Conservation (phyloP, 2,888 invertebrate species). For the Platycheirus albimanus region DNA sequence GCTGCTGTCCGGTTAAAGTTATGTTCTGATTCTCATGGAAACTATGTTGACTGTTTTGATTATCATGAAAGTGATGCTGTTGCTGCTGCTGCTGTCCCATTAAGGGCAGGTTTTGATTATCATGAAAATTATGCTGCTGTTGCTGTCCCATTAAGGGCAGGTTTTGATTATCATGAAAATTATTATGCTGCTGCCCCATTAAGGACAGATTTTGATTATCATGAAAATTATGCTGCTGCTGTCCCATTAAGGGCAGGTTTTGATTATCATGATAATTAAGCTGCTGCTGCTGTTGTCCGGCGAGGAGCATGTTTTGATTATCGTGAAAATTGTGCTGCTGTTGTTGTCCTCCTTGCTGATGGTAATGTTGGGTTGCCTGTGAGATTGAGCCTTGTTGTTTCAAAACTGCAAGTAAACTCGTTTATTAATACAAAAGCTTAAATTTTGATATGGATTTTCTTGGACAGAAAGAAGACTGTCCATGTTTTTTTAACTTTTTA, state of each 20-base stretch:
- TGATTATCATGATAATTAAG: slow-evolving; percentile 65
- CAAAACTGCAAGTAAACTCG: slow-evolving; percentile 85
- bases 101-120: slow-evolving; percentile 69
- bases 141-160: slow-evolving; percentile 66
- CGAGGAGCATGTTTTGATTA: slow-evolving; percentile 68
- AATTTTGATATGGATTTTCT: slow-evolving; percentile 27
- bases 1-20: slow-evolving; percentile 66
- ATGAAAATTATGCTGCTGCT: slow-evolving; percentile 76
- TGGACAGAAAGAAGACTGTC: slow-evolving; percentile 75
- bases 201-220: slow-evolving; percentile 67
- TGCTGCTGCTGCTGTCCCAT: slow-evolving; percentile 74
- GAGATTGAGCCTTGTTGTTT: slow-evolving; percentile 86
- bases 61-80: slow-evolving; percentile 56
- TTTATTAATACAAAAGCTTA: slow-evolving; percentile 48
- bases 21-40: slow-evolving; percentile 67
- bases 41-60: slow-evolving; percentile 74
- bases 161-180: slow-evolving; percentile 64
- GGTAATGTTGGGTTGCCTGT: slow-evolving; percentile 78
- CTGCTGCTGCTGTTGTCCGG: slow-evolving; percentile 57
- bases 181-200: slow-evolving; percentile 71
- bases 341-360: slow-evolving; percentile 66
- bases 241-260: slow-evolving; percentile 62
- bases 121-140: slow-evolving; percentile 72
- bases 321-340: slow-evolving; percentile 75
- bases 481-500: slow-evolving; percentile 35